phyloP scores from a whole-genome alignment of 2,113 vertebrate species.

The Mustela nigripes region DNA sequence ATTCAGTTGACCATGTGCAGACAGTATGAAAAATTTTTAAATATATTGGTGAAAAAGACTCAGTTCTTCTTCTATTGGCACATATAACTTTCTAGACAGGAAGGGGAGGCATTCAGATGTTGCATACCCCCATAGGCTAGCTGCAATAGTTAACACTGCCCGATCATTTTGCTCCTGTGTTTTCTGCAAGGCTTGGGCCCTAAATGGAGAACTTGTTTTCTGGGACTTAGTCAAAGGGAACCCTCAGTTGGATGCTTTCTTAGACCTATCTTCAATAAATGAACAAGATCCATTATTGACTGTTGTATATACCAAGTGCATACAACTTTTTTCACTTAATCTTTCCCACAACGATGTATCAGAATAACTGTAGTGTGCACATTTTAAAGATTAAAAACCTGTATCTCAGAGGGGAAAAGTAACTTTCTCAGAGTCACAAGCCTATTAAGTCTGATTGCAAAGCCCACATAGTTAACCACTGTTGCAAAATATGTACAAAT shows the following conservation, averaged over 20 bases:
- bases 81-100: neutral
- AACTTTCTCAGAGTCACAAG: neutral
- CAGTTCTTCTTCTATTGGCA: neutral
- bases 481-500: neutral
- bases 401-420: neutral
- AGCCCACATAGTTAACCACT: neutral
- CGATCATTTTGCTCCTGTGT: neutral
- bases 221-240: neutral
- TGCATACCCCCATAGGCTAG: neutral
- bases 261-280: neutral
- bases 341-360: neutral
- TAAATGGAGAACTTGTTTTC: neutral
- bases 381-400: constrained; percentile 11
- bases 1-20: neutral
- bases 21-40: neutral
- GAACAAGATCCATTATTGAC: neutral
- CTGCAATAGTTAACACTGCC: neutral
- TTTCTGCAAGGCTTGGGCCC: neutral
- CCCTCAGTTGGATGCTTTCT: neutral
- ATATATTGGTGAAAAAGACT: neutral
- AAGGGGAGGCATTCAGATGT: neutral
- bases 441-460: neutral
- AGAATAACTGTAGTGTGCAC: neutral
- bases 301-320: neutral
- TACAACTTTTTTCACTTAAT: constrained; percentile 14